Base-by-base conservation (phyloP, 2,888 invertebrate genomes). In the Agriopis leucophaearia region DNA sequence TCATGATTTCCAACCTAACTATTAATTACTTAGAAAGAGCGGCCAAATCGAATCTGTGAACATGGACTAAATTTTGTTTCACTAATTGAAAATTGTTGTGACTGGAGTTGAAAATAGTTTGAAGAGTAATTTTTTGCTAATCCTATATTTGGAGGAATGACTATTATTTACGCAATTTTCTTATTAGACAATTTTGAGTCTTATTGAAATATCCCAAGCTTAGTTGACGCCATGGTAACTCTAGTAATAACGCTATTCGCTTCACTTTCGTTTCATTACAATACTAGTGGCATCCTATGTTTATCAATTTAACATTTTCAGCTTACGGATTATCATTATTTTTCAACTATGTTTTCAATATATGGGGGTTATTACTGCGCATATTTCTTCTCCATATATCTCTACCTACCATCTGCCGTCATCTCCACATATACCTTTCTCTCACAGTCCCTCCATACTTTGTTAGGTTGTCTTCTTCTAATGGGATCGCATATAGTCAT, bases 221-320 rank as follows among this genome's bases (percentile, higher is more conserved):
- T 36, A 15, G 3, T 16, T 9, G 13, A 38, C 4, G 1, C 70
- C 48, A 62, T 71, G 66, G 85, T 74, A 78, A 79, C 78, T 66
- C 73, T 80, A 83, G 67, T 67, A 61, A 64, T 76, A 79, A 77
- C 78, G 69, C 76, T 79, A 81, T 83, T 78, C 73, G 68, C 71
- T 79, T 80, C 81, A 78, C 80, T 79, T 84, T 78, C 80, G 76
- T 76, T 78, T 80, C 76, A 73, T 73, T 66, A 10, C 44, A 36
- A 50, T 44, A 38, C 27, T 27, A 35, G 27, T 8, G 35, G 51
- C 15, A 48, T 18, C 50, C 13, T 50, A 8, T 51, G 57, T 8
- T 15, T 51, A 40, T 51, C 44, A 50, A 64, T 64, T 62, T 8
- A 58, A 16, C 3, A 45, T 45, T n/a, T 47, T 12, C 4, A 58